phyloP scores from a whole-genome alignment of 2,113 vertebrate species.

The Lucifuga dentata region DNA sequence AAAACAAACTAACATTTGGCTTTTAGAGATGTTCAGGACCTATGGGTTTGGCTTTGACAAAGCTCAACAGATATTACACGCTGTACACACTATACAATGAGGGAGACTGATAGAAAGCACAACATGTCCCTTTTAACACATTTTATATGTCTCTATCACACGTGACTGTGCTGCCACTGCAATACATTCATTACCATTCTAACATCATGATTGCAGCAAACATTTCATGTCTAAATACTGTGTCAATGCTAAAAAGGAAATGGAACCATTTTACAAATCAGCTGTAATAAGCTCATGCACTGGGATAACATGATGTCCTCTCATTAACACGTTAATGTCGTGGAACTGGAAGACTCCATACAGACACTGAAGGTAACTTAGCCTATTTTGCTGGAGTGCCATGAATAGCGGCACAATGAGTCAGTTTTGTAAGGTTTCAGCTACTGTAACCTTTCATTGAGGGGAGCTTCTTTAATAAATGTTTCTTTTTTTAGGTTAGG shows the following conservation, averaged over 20 bases:
- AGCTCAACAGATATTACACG: too few species aligned
- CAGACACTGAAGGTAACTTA: conserved; percentile 2
- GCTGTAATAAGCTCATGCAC: conserved; percentile 22
- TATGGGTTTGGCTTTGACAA: too few species aligned
- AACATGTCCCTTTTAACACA: too few species aligned
- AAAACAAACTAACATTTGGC: too few species aligned
- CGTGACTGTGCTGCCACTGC: too few species aligned
- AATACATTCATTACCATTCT: background rate
- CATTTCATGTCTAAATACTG: too few species aligned
- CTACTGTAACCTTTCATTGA: conserved; percentile 33
- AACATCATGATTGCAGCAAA: background rate
- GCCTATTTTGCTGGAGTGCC: background rate
- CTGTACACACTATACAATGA: too few species aligned
- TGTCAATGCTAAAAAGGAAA: background rate
- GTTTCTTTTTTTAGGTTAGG: conserved; percentile 34
- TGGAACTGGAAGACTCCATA: conserved; percentile 1
- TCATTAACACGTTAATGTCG: conserved; percentile 33
- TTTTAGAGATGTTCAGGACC: too few species aligned
- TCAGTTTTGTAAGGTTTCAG: conserved; percentile 19
- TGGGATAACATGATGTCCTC: conserved; percentile 31
- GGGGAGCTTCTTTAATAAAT: conserved; percentile 47
- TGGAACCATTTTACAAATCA: conserved; percentile 6
- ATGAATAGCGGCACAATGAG: background rate
- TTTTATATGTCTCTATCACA: too few species aligned
- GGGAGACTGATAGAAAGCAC: too few species aligned